phyloP scores from a whole-genome alignment of 2,113 vertebrate species.

The Leptobrachium ailaonicum region DNA sequence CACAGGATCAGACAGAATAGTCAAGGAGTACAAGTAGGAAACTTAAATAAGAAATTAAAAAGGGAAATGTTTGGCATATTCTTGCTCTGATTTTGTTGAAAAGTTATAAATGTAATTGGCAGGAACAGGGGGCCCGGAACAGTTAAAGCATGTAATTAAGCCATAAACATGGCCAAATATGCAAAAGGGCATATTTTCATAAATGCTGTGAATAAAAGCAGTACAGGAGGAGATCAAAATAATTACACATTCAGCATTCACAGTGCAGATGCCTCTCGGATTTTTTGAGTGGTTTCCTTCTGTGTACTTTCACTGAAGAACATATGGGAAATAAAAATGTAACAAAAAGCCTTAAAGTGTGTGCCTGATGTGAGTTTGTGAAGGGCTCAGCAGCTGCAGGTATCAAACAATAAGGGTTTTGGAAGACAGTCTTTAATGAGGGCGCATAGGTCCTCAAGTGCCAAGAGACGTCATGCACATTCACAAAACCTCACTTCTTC shows the following conservation, averaged over 20 bases:
- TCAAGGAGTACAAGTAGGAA: too few relatives aligned
- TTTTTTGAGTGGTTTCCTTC: slow-evolving; percentile 50
- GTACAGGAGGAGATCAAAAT: slow-evolving; percentile 35
- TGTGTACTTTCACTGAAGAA: slow-evolving; percentile 53
- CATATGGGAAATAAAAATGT: slow-evolving; percentile 45
- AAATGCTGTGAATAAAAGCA: slow-evolving; percentile 29
- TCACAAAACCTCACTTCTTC: slow-evolving; percentile 19
- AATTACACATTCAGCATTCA: slow-evolving; percentile 37
- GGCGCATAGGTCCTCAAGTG: slow-evolving; percentile 38
- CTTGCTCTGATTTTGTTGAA: too few relatives aligned
- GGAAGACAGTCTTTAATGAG: slow-evolving; percentile 25
- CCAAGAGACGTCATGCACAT: slow-evolving; percentile 18
- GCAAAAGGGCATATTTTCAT: slow-evolving; percentile 44
- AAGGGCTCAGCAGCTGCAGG: slow-evolving; percentile 48
- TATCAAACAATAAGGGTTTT: slow-evolving; percentile 49
- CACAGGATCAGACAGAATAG: too few relatives aligned
- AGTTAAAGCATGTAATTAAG: not conserved
- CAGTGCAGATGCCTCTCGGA: slow-evolving; percentile 40
- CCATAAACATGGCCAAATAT: slow-evolving; percentile 22
- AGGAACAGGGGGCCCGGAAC: too few relatives aligned
- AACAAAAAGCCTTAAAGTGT: slow-evolving; percentile 48
- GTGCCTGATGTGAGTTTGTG: slow-evolving; percentile 53
- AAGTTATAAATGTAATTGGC: too few relatives aligned
- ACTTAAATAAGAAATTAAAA: too few relatives aligned
- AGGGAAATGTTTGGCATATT: too few relatives aligned